phyloP scores from a whole-genome alignment of 2,888 invertebrate species.

The Orthosia gracilis region DNA sequence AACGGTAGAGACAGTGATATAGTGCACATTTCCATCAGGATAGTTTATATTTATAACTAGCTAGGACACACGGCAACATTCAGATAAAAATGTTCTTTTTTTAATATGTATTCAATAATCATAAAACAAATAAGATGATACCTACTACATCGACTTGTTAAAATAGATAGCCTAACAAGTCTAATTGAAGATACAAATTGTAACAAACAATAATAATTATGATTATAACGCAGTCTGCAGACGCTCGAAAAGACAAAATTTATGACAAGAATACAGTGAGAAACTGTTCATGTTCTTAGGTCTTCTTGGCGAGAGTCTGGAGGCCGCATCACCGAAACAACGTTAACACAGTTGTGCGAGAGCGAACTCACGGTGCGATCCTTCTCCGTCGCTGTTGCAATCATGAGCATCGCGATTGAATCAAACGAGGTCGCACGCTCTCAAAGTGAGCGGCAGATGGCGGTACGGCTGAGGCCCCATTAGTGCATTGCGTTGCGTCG shows the following conservation, averaged over 20 bases:
- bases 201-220: conserved; percentile 4
- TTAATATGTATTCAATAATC: not conserved
- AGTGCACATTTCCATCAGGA: not conserved
- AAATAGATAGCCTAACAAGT: conserved; percentile 12
- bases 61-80: conserved; percentile 23
- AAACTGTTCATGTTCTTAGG: not conserved
- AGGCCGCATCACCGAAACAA: not conserved
- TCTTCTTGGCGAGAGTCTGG: not conserved
- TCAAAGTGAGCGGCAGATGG: not conserved
- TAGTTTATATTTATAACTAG: conserved; percentile 21
- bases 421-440: conserved; percentile 10
- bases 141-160: not conserved
- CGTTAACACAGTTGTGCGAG: not conserved
- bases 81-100: not conserved
- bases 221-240: not conserved
- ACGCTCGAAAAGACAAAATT: not conserved
- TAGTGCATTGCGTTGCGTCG: too few species aligned
- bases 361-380: not conserved
- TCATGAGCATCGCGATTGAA: conserved; percentile 2
- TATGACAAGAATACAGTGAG: too few species aligned
- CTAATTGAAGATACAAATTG: conserved; percentile 4
- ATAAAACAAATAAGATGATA: not conserved
- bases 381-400: not conserved
- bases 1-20: not conserved
- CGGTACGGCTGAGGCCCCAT: not conserved